Conservation (phyloP, 2,113 vertebrate species). For the Lanius ludovicianus region DNA sequence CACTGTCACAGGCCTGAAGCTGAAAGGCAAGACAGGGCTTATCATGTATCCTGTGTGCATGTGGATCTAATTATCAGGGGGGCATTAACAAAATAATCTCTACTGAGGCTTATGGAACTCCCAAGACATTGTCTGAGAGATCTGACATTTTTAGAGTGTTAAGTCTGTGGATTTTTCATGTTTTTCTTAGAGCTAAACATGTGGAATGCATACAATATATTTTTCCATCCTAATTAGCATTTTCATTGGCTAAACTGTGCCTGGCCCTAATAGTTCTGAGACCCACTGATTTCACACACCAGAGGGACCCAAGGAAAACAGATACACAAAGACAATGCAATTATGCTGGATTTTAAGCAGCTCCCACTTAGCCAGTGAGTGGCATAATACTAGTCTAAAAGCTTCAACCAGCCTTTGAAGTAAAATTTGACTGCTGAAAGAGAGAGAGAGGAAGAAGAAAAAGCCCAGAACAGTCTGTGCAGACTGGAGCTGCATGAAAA, state of each 20-base stretch:
- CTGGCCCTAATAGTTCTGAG: not conserved
- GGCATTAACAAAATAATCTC: not conserved
- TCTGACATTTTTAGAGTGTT: not conserved
- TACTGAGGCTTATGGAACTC: not conserved
- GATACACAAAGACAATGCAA: not conserved
- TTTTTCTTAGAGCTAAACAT: not conserved
- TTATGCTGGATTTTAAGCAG: not conserved
- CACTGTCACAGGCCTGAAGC: not conserved
- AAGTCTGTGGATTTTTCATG: not conserved
- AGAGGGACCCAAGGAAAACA: not conserved
- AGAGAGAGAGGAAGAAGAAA: not conserved
- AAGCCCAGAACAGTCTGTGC: not conserved
- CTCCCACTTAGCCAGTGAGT: not conserved
- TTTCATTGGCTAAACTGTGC: not conserved
- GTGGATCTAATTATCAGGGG: not conserved
- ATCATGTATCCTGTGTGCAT: not conserved
- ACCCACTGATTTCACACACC: not conserved
- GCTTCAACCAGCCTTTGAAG: not conserved
- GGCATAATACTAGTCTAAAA: not conserved
- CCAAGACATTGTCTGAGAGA: not conserved
- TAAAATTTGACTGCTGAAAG: not conserved
- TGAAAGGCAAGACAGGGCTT: not conserved
- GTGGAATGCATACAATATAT: not conserved
- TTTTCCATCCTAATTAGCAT: not conserved
- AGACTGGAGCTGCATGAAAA: not conserved